Evolutionary conservation across 1,140 invertebrate genomes (phyloP).

Genomic region (Drosophila takahashii): DNA sequence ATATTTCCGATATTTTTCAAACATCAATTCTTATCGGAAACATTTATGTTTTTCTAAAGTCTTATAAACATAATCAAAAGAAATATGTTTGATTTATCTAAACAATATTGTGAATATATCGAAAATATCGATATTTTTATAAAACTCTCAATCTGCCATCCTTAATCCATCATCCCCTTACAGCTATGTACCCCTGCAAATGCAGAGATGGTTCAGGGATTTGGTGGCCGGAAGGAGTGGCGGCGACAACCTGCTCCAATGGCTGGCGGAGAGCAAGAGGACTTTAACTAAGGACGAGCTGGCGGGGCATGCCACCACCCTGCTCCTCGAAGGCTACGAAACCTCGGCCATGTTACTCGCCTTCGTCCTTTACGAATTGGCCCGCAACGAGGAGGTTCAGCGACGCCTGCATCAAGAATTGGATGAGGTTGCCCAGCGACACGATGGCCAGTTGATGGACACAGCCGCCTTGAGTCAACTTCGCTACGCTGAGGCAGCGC

Average conservation of each 20-base stretch:
- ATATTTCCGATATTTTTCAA: too few species aligned
- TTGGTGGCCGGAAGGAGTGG: constrained; percentile 28
- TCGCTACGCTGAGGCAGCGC: constrained; percentile 85
- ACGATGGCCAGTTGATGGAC: constrained; percentile 68
- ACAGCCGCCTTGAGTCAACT: constrained; percentile 85
- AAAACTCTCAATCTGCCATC: too few species aligned
- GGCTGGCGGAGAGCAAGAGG: constrained; percentile 22
- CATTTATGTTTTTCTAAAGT: too few species aligned
- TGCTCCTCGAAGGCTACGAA: constrained; percentile 73
- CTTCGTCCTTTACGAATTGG: constrained; percentile 82
- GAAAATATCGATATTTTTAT: too few species aligned
- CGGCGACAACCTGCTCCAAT: constrained; percentile 38
- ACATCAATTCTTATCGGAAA: too few species aligned
- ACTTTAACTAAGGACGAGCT: constrained; percentile 7
- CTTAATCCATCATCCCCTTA: background rate
- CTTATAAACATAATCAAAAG: too few species aligned
- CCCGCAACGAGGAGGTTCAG: constrained; percentile 86
- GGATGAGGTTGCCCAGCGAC: constrained; percentile 70
- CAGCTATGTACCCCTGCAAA: constrained; percentile 48
- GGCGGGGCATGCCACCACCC: constrained; percentile 59
- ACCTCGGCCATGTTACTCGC: constrained; percentile 67
- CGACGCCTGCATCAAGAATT: constrained; percentile 86
- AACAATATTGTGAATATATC: too few species aligned
- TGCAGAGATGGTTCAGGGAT: constrained; percentile 44
- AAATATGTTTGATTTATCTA: too few species aligned